These are phyloP conservation scores for Sciurus niger DNA, from an alignment of 2,113 vertebrate genomes.

Conservation along the genomic window DNA sequence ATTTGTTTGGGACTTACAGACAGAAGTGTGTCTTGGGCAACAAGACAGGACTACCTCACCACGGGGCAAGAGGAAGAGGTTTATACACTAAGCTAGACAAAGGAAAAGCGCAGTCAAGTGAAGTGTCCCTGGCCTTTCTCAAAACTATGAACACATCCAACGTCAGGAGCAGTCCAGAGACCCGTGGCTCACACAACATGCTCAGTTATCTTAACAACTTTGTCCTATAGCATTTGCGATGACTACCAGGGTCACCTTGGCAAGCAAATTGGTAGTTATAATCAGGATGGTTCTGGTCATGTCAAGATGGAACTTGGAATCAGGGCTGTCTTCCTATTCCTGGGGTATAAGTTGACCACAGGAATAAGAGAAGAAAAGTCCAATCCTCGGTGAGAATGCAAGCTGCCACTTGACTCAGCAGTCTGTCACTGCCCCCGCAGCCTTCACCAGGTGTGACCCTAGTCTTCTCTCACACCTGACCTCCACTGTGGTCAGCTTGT, in stretches of 20 bases:
- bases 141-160: neutral
- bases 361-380: neutral
- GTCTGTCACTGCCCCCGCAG: neutral
- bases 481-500: too few relatives aligned
- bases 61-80: neutral
- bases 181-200: too few relatives aligned
- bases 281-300: neutral
- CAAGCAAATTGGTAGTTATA: neutral
- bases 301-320: neutral
- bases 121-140: neutral
- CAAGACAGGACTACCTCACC: too few relatives aligned
- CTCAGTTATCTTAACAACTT: neutral
- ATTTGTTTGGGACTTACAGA: neutral
- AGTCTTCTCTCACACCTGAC: neutral
- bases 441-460: neutral
- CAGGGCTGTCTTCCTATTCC: neutral
- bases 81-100: too few relatives aligned
- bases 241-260: neutral
- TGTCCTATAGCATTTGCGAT: neutral
- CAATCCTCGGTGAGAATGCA: neutral
- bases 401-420: neutral
- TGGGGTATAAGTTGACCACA: neutral
- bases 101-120: neutral
- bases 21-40: too few relatives aligned
- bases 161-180: neutral